A percentile compares a stretch with the other conserved stretches of the same genome.
Conservation (phyloP, 2,113 vertebrate species). For the Pongo abelii region DNA sequence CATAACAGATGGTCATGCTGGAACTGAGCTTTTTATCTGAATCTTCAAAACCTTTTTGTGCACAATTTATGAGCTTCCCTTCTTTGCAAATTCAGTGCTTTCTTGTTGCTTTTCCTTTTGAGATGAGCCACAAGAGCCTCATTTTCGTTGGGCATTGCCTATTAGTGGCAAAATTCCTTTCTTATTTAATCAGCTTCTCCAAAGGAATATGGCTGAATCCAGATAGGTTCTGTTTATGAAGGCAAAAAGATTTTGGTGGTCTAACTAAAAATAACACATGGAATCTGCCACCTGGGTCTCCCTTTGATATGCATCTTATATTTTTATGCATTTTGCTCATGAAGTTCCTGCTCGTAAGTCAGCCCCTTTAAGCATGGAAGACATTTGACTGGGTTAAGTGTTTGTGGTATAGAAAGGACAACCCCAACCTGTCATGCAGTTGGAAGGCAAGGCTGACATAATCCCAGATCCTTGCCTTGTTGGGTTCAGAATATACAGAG, state of each 20-base stretch:
- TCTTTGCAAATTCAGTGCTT: conserved; percentile 77
- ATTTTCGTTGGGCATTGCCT: conserved; percentile 69
- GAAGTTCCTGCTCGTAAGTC: conserved; percentile 43
- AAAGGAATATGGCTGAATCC: conserved; percentile 54
- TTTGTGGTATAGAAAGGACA: not conserved
- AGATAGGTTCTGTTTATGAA: conserved; percentile 68
- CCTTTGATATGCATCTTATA: conserved; percentile 44
- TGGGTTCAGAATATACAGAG: not conserved
- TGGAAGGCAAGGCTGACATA: not conserved
- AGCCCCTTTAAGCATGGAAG: not conserved
- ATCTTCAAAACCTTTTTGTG: conserved; percentile 80
- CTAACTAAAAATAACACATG: conserved; percentile 65
- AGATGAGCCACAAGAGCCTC: conserved; percentile 75
- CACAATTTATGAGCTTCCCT: conserved; percentile 74
- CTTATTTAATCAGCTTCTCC: conserved; percentile 76
- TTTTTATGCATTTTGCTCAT: conserved; percentile 44
- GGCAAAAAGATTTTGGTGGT: conserved; percentile 54
- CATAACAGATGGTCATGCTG: conserved; percentile 77
- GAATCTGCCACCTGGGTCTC: conserved; percentile 63
- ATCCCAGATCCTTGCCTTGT: not conserved
- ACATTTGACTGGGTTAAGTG: not conserved
- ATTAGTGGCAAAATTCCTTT: conserved; percentile 73
- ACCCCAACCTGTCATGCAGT: not conserved
- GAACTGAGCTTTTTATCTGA: conserved; percentile 77
- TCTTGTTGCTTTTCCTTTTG: conserved; percentile 72